Percentiles rank a stretch among this genome's conserved stretches.
phyloP scores from a whole-genome alignment of 2,797 vertebrate genomes.

The Cyprinella venusta region DNA sequence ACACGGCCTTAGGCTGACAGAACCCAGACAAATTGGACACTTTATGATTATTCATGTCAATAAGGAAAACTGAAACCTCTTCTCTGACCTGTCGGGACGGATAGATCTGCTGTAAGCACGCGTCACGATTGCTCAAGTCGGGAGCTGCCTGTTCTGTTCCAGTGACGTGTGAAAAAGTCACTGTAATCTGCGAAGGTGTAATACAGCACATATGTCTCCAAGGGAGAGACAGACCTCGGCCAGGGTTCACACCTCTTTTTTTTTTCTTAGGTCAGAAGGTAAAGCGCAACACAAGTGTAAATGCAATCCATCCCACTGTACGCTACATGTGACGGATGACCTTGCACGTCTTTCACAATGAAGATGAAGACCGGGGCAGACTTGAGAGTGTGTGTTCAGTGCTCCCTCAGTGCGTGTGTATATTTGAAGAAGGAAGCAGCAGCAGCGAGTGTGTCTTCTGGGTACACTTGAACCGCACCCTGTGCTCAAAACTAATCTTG shows the following conservation, averaged over 20 bases:
- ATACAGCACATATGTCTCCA: conserved; percentile 66
- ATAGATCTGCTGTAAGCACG: conserved; percentile 45
- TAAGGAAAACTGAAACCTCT: not conserved
- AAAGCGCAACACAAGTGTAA: conserved; percentile 37
- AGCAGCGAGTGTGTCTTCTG: conserved; percentile 32
- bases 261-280: conserved; percentile 50
- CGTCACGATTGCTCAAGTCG: conserved; percentile 56
- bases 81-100: not conserved
- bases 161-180: conserved; percentile 65
- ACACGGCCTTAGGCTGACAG: too few species aligned
- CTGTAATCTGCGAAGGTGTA: conserved; percentile 65
- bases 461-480: conserved; percentile 35
- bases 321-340: conserved; percentile 35
- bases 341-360: conserved; percentile 10
- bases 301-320: conserved; percentile 51
- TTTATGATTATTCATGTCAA: not conserved
- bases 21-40: too few species aligned
- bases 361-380: not conserved
- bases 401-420: not conserved
- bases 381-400: not conserved
- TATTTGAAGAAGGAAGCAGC: conserved; percentile 25
- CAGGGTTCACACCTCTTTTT: conserved; percentile 49
- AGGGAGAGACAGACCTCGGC: conserved; percentile 54
- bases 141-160: conserved; percentile 68
- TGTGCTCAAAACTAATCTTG: conserved; percentile 64